Evolutionary conservation across 2,888 invertebrate species (phyloP), one percentile per base, ranked within the genome.

Genomic region (Lepidochrysops patricia): DNA sequence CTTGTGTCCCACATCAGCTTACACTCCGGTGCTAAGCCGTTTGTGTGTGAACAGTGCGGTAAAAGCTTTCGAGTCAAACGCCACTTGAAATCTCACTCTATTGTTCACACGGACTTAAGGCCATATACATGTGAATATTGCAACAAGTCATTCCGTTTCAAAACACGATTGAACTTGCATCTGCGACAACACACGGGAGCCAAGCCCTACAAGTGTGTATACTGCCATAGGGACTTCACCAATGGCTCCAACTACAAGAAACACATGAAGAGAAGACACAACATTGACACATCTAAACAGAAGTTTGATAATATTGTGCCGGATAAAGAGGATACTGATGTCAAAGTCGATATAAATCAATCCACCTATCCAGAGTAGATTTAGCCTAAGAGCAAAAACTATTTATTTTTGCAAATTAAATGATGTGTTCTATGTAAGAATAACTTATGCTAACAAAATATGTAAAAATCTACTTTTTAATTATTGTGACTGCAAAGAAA

Each of bases 191-290:
- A 89, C n/a, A 89, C 89, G 0, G 89, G 89, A 0, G 85, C 83
- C 0, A 88, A 87, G 35, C 89, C 89, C 0, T 89, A 89, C 32
- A 77, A 73, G 13, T 89, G 89, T 74, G 61, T 79, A 0, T 80
- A 79, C 19, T 89, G 89, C 64, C 79, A 82, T 62, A 63, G 88
- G 13, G 85, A 86, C 63, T 89, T 89, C 15, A 88, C 88, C 0
- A 89, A 89, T n/a, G 88, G 89, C 0, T 89, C 88, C 0, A 89
- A 88, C 70, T 84, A 72, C 66, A 89, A 89, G 35, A 89, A 89
- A 58, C 89, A 89, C 73, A 89, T 89, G 89, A 85, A 79, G 56
- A 66, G 89, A 1, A 73, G 87, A 34, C 89, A 89, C 58, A 82
- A 83, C 62, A 79, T 88, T 62, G 89, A 89, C 63, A 87, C 85